These are phyloP conservation scores for Mesocricetus auratus DNA, from an alignment of 2,113 vertebrate species.

Conservation along the genomic window DNA sequence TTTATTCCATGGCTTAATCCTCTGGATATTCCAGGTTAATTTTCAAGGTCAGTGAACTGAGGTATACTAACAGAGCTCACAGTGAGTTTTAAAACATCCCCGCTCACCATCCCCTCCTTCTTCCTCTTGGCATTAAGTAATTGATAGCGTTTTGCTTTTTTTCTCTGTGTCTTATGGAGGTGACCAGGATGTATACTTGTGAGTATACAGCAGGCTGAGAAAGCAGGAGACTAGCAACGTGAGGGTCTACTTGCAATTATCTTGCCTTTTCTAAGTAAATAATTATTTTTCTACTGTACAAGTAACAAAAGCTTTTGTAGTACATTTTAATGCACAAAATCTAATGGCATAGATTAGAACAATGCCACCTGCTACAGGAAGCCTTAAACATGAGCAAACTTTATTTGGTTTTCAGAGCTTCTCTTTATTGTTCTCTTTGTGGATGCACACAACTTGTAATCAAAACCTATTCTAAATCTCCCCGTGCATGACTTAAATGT, in stretches of 20 bases:
- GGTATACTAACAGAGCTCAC: conserved; percentile 66
- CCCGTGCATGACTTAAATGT: not conserved
- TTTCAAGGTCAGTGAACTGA: conserved; percentile 83
- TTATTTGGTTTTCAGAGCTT: conserved; percentile 52
- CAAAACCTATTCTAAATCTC: not conserved
- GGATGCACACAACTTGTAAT: not conserved
- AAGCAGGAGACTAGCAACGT: not conserved
- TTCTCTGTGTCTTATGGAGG: not conserved
- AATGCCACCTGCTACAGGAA: not conserved
- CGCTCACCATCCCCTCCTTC: conserved; percentile 20
- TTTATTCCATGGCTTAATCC: conserved; percentile 70
- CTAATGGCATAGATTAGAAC: not conserved
- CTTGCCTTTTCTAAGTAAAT: conserved; percentile 51
- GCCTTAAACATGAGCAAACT: conserved; percentile 7
- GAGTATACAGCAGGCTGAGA: not conserved
- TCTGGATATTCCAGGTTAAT: conserved; percentile 74
- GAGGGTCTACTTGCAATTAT: conserved; percentile 33
- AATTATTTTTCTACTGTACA: conserved; percentile 35
- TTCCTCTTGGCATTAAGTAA: conserved; percentile 71
- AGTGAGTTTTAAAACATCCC: conserved; percentile 63
- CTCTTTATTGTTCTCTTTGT: not conserved
- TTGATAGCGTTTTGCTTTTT: conserved; percentile 62
- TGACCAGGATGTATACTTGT: not conserved
- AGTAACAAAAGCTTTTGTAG: not conserved
- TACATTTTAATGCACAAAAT: not conserved